Evolutionary conservation across 2,113 vertebrate genomes (phyloP).

Genomic region (Rhombomys opimus): DNA sequence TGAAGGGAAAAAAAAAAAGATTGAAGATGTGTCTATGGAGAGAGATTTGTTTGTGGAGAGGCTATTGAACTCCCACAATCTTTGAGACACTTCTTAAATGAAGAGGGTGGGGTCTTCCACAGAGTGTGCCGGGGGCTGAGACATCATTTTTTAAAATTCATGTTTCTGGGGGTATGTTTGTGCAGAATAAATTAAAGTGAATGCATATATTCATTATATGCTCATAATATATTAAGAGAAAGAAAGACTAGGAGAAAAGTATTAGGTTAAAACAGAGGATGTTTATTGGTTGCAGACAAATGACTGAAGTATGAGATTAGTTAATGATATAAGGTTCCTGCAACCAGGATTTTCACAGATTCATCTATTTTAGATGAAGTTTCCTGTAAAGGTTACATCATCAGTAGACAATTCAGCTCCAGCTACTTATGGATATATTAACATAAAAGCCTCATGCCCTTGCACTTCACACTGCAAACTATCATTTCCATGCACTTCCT

Average conservation of each 20-base stretch:
- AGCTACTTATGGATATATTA: slow-evolving; percentile 62
- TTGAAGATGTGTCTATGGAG: background rate
- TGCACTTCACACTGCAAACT: slow-evolving; percentile 72
- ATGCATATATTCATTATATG: slow-evolving; percentile 11
- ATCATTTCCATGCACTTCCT: slow-evolving; percentile 68
- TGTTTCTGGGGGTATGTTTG: background rate
- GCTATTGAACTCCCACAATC: background rate
- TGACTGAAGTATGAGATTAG: slow-evolving; percentile 49
- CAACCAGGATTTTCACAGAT: slow-evolving; percentile 60
- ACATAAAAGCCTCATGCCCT: slow-evolving; percentile 68
- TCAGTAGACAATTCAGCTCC: slow-evolving; percentile 53
- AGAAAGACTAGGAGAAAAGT: background rate
- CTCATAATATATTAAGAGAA: background rate
- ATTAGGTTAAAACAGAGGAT: slow-evolving; percentile 59
- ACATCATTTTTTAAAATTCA: background rate
- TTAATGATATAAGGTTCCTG: slow-evolving; percentile 35
- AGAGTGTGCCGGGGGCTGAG: background rate
- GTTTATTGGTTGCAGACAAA: slow-evolving; percentile 63
- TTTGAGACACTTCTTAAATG: background rate
- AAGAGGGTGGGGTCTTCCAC: background rate
- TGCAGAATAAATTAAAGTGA: slow-evolving; percentile 2
- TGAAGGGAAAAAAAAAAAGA: background rate
- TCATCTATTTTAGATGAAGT: slow-evolving; percentile 65
- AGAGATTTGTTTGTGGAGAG: background rate
- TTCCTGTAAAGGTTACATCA: slow-evolving; percentile 65